Evolutionary conservation across 1,140 invertebrate species (phyloP), one percentile per base, ranked within the genome.

Genomic region (Drosophila ogumai): DNA sequence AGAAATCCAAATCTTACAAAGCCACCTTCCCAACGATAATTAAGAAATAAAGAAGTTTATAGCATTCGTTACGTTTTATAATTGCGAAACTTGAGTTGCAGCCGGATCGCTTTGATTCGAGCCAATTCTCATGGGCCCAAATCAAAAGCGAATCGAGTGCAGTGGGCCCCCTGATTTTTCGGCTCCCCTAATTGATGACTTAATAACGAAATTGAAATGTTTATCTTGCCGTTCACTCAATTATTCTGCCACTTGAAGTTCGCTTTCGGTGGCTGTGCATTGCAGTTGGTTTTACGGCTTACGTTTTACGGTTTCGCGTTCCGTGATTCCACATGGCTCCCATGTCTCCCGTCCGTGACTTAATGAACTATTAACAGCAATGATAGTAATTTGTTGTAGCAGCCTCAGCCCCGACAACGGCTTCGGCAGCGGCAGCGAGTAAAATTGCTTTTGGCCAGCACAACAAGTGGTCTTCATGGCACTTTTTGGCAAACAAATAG

Each of bases 281-380:
- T 25, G 65, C 58, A 63, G 80, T 88, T 67, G 54, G 73, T 76
- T 84, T 81, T 78, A 76, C 76, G 73, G 36, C 38, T 66, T 63
- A 46, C 32, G 59, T 67, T 81, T 82, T 82, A 75, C 80, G 75
- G 79, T 34, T 78, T 44, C 81, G 79, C 81, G 80, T 82, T 84
- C 75, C 78, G 63, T 75, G 73, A 76, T 76, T 77, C 74, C 74
- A 76, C 75, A 76, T 68, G 74, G 74, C 71, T 75, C 31, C 72
- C 84, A 79, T 77, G 76, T 63, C 56, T 77, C 75, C 67, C 71
- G 71, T 90, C 85, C 85, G 85, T 90, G 85, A 90, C 85, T 90
- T 90, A 90, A 90, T 90, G 85, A 90, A 90, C 85, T 90, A 88
- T 88, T 88, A 88, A 88, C 85, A 90, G 85, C 85, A 88, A 88